phyloP scores from a whole-genome alignment of 37 sponge, comb jelly and placozoan species.

The Ianthella basta region DNA sequence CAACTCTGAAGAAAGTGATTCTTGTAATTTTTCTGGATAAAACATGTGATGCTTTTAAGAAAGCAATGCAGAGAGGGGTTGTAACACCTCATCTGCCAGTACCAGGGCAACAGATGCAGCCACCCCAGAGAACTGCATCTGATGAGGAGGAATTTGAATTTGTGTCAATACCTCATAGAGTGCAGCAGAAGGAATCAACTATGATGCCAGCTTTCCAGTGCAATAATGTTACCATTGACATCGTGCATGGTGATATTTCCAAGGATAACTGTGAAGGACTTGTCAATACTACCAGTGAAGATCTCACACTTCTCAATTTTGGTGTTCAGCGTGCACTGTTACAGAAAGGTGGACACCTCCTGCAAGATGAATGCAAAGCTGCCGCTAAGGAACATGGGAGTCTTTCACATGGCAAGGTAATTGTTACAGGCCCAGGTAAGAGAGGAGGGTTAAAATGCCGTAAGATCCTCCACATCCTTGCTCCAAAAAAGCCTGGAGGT shows the following conservation, averaged over 20 bases:
- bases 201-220: not conserved
- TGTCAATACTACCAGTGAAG: conserved; percentile 56
- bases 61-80: not conserved
- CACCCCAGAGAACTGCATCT: not conserved
- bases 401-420: conserved; percentile 45
- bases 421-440: conserved; percentile 29
- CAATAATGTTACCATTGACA: conserved; percentile 26
- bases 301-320: conserved; percentile 25
- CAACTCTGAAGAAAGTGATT: not conserved
- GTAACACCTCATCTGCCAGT: not conserved
- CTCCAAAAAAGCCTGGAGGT: not conserved
- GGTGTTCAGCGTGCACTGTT: conserved; percentile 64
- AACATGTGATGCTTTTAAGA: not conserved
- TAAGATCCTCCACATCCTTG: conserved; percentile 51
- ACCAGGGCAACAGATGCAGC: not conserved
- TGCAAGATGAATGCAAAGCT: conserved; percentile 42
- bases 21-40: conserved; percentile 30
- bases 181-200: not conserved
- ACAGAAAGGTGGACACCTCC: conserved; percentile 53
- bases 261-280: conserved; percentile 46
- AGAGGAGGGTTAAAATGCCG: conserved; percentile 57
- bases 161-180: not conserved
- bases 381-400: not conserved
- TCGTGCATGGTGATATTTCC: conserved; percentile 62
- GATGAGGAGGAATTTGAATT: not conserved